Evolutionary conservation across 2,113 vertebrate species (phyloP).

Genomic region (Tragelaphus strepsiceros): DNA sequence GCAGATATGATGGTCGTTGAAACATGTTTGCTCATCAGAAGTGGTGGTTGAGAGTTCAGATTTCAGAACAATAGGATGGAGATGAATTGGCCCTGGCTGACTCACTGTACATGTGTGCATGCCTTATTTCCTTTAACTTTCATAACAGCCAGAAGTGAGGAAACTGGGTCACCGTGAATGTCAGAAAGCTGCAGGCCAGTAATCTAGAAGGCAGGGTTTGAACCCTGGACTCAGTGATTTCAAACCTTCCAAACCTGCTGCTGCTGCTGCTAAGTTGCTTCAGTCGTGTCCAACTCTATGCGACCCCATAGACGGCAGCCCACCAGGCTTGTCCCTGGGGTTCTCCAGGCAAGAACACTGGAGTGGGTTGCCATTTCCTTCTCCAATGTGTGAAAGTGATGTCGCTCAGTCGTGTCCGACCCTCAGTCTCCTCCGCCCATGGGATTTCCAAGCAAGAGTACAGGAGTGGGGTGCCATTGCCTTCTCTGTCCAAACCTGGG

Average conservation of each 20-base stretch:
- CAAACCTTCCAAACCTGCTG: background rate
- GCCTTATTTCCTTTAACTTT: background rate
- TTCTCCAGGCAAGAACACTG: no score
- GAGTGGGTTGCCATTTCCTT: no score
- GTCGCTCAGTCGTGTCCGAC: no score
- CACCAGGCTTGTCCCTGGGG: no score
- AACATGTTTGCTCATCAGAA: background rate
- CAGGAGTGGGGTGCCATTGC: no score
- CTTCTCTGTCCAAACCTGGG: background rate
- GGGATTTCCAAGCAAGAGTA: no score
- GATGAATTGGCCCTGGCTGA: background rate
- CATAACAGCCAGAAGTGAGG: background rate
- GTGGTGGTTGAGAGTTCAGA: background rate
- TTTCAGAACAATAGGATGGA: background rate
- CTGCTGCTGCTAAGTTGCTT: no score
- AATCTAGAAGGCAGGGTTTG: background rate
- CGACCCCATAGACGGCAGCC: no score
- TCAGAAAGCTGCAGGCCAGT: background rate
- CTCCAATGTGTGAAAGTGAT: no score
- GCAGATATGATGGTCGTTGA: background rate
- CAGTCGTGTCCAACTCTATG: no score
- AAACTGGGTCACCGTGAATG: background rate
- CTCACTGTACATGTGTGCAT: fast-evolving
- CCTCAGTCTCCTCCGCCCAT: no score
- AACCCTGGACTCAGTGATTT: background rate